Evolutionary conservation across 2,888 invertebrate species (phyloP).

Genomic region (Cosmorhoe ocellata): DNA sequence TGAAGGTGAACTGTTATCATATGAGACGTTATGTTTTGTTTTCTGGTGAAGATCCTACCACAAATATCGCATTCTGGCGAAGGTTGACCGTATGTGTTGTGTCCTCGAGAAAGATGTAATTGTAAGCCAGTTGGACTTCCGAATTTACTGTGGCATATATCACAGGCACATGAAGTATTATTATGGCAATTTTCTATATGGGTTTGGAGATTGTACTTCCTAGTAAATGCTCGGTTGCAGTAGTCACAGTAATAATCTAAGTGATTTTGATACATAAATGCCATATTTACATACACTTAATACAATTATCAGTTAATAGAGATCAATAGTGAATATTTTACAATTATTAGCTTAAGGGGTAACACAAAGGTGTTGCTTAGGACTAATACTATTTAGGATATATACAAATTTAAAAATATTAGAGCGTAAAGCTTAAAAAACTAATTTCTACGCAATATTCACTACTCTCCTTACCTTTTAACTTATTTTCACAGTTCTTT

Average conservation of each 20-base stretch:
- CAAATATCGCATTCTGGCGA: slow-evolving; percentile 69
- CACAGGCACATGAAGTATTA: slow-evolving; percentile 53
- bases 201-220: slow-evolving; percentile 64
- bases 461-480: no score
- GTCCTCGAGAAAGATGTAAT: slow-evolving; percentile 55
- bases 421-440: no score
- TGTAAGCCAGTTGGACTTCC: slow-evolving; percentile 58
- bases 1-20: slow-evolving; percentile 66
- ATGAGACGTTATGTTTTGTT: slow-evolving; percentile 66
- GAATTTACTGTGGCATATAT: slow-evolving; percentile 57
- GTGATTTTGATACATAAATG: slow-evolving; percentile 38
- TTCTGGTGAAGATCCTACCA: slow-evolving; percentile 63
- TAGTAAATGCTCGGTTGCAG: slow-evolving; percentile 60
- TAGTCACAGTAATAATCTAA: slow-evolving; percentile 62
- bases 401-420: no score
- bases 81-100: slow-evolving; percentile 54
- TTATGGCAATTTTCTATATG: slow-evolving; percentile 69
- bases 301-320: background rate
- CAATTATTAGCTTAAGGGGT: background rate
- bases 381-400: no score
- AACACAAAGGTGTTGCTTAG: background rate
- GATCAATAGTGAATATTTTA: background rate
- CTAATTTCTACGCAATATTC: no score
- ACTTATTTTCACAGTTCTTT: no score
- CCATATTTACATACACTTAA: slow-evolving; percentile 4